Conservation (phyloP, 2,888 invertebrate species). For the Pediacus dermestoides region DNA sequence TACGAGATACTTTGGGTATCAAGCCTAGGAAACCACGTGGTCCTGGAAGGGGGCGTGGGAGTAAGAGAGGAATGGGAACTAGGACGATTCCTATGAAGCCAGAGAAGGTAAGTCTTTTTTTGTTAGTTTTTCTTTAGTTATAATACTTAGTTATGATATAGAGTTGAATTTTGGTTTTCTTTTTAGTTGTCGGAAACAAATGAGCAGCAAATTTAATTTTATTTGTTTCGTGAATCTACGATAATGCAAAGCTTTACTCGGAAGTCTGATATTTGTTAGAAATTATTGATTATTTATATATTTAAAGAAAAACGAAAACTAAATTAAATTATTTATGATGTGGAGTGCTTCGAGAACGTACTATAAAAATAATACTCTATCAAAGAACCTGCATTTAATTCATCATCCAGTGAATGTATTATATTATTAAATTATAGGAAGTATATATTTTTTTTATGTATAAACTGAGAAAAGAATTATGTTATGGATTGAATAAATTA, state of each 20-base stretch:
- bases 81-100: conserved; percentile 21
- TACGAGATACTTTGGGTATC: conserved; percentile 45
- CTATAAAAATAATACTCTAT: too few species aligned
- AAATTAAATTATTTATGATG: too few species aligned
- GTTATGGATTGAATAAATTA: too few species aligned
- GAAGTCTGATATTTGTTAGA: conserved; percentile 27
- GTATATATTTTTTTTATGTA: too few species aligned
- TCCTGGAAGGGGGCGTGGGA: conserved; percentile 39
- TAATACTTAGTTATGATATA: conserved; percentile 17
- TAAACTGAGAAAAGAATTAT: too few species aligned
- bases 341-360: too few species aligned
- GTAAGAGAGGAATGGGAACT: conserved; percentile 32
- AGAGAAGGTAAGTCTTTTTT: conserved; percentile 32
- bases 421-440: too few species aligned
- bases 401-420: too few species aligned
- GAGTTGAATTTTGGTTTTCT: conserved; percentile 20
- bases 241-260: conserved; percentile 27
- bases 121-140: conserved; percentile 17
- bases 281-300: conserved; percentile 4
- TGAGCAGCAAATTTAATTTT: conserved; percentile 14
- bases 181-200: conserved; percentile 24
- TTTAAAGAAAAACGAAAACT: too few species aligned
- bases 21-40: conserved; percentile 47
- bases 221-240: conserved; percentile 12
- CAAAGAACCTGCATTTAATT: too few species aligned